Base-by-base conservation (phyloP, 2,113 vertebrate genomes). In the Varanus komodoensis region DNA sequence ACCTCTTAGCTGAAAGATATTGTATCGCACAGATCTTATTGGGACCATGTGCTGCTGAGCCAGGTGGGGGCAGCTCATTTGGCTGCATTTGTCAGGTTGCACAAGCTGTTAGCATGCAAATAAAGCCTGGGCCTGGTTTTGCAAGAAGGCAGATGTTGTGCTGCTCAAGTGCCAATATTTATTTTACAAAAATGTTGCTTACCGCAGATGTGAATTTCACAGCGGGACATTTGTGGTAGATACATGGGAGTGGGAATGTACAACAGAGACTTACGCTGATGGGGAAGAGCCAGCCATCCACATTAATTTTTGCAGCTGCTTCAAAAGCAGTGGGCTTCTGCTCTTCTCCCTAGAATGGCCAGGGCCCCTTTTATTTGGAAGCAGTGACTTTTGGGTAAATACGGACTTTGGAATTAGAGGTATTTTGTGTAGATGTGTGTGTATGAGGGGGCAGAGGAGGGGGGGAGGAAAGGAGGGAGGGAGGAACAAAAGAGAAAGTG, bases 121-220 rank as follows among this genome's bases (percentile, higher is more conserved):
- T 82, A 23, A 64, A 84, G 38, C 54, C 12, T 34, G 82, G 50
- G 50, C 34, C 61, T 32, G 44, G 54, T 68, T 89, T 48, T 52
- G 82, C 82, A 84, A 78, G 88, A 52, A 19, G 29, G n/a, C 82
- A 84, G 82, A 84, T 89, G 88, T 78, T n/a, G 82, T 19, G 29
- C 34, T 25, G 44, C 38, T 21, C 27, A 23, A 21, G 29, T 67
- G 88, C 88, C 57, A 84, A 77, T 77, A 34, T 82, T 77, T 77
- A 64, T 77, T 83, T 67, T 84, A 34, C 71, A 84, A 89, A 69
- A 67, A 64, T 6, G 6, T 67, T 50, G 68, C 67, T 21, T 1
- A 2, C 38, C 12, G 82, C 81, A 89, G 71, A 67, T 89, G 81
- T 75, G 88, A 84, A n/a, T 68, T 67, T 74, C 38, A 27, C 38